These are phyloP conservation scores for Serranus cabrilla DNA, from an alignment of 2,797 vertebrate genomes.

Conservation along the genomic window DNA sequence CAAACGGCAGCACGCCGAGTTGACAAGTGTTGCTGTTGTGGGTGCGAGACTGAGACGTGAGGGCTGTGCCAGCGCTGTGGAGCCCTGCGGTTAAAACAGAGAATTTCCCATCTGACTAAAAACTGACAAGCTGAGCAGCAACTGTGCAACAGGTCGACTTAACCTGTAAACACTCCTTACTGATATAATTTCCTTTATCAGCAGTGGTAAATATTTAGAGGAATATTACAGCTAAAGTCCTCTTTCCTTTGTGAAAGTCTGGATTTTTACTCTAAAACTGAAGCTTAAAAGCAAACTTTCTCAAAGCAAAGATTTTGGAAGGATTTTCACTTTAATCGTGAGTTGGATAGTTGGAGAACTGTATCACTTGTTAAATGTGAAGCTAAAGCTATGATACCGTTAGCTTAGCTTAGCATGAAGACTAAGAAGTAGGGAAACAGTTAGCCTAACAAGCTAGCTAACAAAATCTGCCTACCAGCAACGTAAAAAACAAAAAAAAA, in stretches of 20 bases:
- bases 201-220: not conserved
- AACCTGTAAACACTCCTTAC: not conserved
- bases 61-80: not conserved
- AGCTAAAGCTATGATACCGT: not conserved
- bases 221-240: not conserved
- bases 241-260: not conserved
- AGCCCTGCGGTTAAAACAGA: constrained; percentile 37
- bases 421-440: not conserved
- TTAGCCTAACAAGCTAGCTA: not conserved
- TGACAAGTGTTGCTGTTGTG: not conserved
- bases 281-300: too few relatives aligned
- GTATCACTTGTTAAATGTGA: not conserved
- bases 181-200: not conserved
- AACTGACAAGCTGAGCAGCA: not conserved
- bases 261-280: too few relatives aligned
- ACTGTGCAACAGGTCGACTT: not conserved
- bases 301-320: too few relatives aligned
- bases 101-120: constrained; percentile 60
- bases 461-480: not conserved
- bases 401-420: not conserved
- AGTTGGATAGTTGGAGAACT: not conserved
- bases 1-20: constrained; percentile 27
- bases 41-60: not conserved
- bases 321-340: not conserved
- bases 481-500: too few relatives aligned